These are phyloP conservation scores for Anas platyrhynchos DNA, from an alignment of 2,113 vertebrate genomes.

Conservation along the genomic window DNA sequence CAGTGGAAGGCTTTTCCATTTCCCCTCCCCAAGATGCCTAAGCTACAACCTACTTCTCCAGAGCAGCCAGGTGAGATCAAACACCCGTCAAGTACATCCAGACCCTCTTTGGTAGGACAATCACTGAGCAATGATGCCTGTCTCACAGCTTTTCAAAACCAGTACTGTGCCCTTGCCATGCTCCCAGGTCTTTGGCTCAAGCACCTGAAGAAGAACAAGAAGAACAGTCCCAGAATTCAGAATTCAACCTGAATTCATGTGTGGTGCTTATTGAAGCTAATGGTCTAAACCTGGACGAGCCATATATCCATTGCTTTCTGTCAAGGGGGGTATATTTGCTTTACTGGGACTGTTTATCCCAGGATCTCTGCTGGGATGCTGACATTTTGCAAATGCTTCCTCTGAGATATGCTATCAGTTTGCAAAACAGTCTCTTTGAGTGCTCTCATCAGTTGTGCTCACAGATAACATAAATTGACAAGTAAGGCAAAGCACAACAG, in stretches of 20 bases:
- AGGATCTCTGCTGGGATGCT: not conserved
- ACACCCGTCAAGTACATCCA: not conserved
- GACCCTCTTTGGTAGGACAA: not conserved
- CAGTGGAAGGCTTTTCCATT: not conserved
- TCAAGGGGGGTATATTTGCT: not conserved
- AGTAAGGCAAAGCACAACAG: not conserved
- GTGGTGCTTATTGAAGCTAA: not conserved
- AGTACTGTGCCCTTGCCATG: not conserved
- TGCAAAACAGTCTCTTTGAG: conserved; percentile 6
- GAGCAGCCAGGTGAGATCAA: not conserved
- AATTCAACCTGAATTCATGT: not conserved
- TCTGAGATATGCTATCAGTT: not conserved
- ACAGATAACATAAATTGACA: conserved; percentile 7
- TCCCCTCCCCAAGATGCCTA: not conserved
- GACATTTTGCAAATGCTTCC: conserved; percentile 24
- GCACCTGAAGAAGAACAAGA: not conserved
- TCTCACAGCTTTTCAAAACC: not conserved
- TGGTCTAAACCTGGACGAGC: not conserved
- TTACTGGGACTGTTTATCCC: conserved; percentile 8
- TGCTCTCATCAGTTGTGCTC: not conserved
- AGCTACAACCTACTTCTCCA: not conserved
- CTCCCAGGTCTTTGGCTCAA: not conserved
- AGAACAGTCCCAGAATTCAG: not conserved
- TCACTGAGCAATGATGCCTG: not conserved
- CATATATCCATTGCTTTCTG: not conserved